These are phyloP conservation scores for Taphrorychus bicolor DNA, from an alignment of 2,888 invertebrate genomes.

Conservation along the genomic window DNA sequence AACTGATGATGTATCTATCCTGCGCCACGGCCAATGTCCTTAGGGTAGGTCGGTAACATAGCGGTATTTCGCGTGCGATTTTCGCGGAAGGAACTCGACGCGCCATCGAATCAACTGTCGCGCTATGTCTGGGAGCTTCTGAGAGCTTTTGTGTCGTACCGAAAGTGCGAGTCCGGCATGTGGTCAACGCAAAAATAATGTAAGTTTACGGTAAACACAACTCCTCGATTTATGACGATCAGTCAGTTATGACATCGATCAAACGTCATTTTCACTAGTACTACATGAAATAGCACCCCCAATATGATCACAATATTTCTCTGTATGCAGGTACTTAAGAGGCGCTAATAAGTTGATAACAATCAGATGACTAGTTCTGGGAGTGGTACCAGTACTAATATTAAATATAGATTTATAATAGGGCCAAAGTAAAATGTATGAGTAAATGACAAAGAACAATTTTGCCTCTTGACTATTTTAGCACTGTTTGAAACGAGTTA, in stretches of 20 bases:
- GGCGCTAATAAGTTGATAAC: too few relatives aligned
- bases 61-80: conserved; percentile 54
- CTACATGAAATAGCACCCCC: too few relatives aligned
- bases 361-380: too few relatives aligned
- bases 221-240: not conserved
- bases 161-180: not conserved
- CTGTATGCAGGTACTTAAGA: too few relatives aligned
- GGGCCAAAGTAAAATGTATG: too few relatives aligned
- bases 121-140: conserved; percentile 20
- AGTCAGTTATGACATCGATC: not conserved
- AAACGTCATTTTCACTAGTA: too few relatives aligned
- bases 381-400: too few relatives aligned
- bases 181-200: not conserved
- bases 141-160: conserved; percentile 11
- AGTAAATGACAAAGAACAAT: too few relatives aligned
- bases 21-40: conserved; percentile 58
- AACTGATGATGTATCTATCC: conserved; percentile 45
- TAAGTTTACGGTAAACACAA: not conserved
- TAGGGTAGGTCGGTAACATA: conserved; percentile 57
- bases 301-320: too few relatives aligned
- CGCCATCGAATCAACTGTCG: conserved; percentile 7
- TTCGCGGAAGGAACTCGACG: conserved; percentile 36
- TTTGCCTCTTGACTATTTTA: too few relatives aligned
- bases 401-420: too few relatives aligned
- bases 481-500: too few relatives aligned